A percentile compares a stretch with the other conserved stretches of the same genome.
phyloP scores from a whole-genome alignment of 2,888 invertebrate species.

The Saturnia japonica region DNA sequence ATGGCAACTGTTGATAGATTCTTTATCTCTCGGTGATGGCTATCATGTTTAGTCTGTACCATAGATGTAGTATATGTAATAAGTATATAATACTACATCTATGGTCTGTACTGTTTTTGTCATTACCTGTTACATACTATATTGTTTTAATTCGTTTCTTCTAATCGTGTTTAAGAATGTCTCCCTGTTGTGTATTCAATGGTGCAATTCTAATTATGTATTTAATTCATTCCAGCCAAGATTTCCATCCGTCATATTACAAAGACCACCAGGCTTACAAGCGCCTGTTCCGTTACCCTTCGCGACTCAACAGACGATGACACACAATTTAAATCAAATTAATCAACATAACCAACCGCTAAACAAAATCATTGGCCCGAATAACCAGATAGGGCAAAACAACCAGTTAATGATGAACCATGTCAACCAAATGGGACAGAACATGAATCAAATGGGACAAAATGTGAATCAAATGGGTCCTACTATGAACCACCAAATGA shows the following conservation, averaged over 20 bases:
- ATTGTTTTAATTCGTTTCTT: neutral
- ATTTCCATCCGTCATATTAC: conserved; percentile 72
- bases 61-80: no score
- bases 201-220: neutral
- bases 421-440: conserved; percentile 33
- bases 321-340: conserved; percentile 54
- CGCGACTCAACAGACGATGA: conserved; percentile 62
- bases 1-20: no score
- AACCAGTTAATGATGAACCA: conserved; percentile 47
- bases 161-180: neutral
- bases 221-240: conserved; percentile 57
- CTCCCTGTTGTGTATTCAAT: neutral
- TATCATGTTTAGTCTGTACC: no score
- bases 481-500: conserved; percentile 47
- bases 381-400: conserved; percentile 40
- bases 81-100: no score
- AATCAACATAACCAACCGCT: conserved; percentile 39
- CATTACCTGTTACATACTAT: neutral
- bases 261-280: conserved; percentile 70
- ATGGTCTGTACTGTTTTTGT: neutral
- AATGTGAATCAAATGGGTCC: conserved; percentile 41
- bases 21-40: no score
- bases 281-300: conserved; percentile 70
- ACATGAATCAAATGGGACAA: conserved; percentile 41
- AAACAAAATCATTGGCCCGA: conserved; percentile 57